Evolutionary conservation across 2,888 invertebrate species (phyloP).

Genomic region (Vesta saturnalis): DNA sequence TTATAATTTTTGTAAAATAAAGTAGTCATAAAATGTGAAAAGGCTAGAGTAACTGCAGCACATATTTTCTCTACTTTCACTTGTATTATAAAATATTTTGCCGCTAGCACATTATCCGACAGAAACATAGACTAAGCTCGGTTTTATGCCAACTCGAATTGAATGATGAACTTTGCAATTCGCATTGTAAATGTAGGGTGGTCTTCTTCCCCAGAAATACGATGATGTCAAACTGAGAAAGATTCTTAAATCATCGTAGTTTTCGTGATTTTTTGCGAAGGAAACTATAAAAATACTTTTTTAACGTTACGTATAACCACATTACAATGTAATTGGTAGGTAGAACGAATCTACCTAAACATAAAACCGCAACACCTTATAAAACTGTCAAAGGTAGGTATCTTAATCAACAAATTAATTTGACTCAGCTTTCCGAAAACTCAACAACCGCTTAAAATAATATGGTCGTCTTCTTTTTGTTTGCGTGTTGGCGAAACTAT

Average conservation of each 20-base stretch:
- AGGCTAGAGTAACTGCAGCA: too few relatives aligned
- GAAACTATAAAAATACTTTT: conserved; percentile 22
- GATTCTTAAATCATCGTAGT: not conserved
- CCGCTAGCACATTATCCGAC: conserved; percentile 25
- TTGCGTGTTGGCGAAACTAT: not conserved
- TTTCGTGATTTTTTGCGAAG: conserved; percentile 12
- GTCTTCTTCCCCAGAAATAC: conserved; percentile 23
- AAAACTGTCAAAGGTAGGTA: not conserved
- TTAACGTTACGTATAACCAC: not conserved
- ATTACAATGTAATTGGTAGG: conserved; percentile 5
- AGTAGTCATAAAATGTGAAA: too few relatives aligned
- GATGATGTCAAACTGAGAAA: conserved; percentile 19
- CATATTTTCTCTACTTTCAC: too few relatives aligned
- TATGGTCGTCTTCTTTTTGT: too few relatives aligned
- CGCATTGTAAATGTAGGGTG: conserved; percentile 22
- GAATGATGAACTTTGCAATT: too few relatives aligned
- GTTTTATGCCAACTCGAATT: conserved; percentile 26
- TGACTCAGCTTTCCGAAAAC: not conserved
- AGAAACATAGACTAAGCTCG: conserved; percentile 25
- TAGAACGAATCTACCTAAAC: not conserved
- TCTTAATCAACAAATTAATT: not conserved
- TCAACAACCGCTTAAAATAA: too few relatives aligned
- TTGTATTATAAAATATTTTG: too few relatives aligned
- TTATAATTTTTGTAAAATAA: too few relatives aligned
- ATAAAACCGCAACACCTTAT: conserved; percentile 11